Evolutionary conservation across 92 coral and sea anemone genomes (phyloP), one percentile per base, ranked within the genome.

Genomic region (Palythoa grandiflora): DNA sequence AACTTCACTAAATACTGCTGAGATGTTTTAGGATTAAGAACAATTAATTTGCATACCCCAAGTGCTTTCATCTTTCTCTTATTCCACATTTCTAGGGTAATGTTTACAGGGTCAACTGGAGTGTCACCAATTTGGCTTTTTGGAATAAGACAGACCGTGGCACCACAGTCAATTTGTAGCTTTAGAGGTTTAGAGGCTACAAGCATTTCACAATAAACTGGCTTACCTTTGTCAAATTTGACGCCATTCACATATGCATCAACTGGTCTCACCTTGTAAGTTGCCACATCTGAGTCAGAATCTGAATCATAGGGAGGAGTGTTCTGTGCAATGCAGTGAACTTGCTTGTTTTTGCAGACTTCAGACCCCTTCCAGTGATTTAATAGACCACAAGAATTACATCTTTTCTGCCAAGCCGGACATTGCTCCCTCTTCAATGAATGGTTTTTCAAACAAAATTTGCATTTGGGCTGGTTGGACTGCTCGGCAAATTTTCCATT

Each of bases 261-360:
- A 53, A 87, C 79, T 20, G 86, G 60, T 59, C 75, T 78, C 39
- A 87, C 71, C 54, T 73, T 73, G 78, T 73, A 73, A n/a, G 75
- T 78, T 71, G 90, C 86, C 86, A 87, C 90, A 21, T 78, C 85
- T 5, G 86, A 87, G 65, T 87, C 86, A 13, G 55, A 87, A 35
- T 78, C 90, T 77, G 71, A 77, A 55, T 13, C 72, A 13, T 39
- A 73, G 35, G 35, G 78, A 40, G 60, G 75, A 87, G 79, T 14
- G 84, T 70, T 55, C 38, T 87, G 73, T 61, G 73, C 75, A 37
- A 87, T 77, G 35, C 28, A 61, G 75, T 52, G 86, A 14, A 87
- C 28, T 66, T 87, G 80, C 6, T 68, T 21, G 35, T 85, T 85
- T 78, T 38, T 85, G 40, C 77, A 68, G 35, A 53, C 1, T 28